Conservation (phyloP, 2,113 vertebrate species). For the Tapirus terrestris region DNA sequence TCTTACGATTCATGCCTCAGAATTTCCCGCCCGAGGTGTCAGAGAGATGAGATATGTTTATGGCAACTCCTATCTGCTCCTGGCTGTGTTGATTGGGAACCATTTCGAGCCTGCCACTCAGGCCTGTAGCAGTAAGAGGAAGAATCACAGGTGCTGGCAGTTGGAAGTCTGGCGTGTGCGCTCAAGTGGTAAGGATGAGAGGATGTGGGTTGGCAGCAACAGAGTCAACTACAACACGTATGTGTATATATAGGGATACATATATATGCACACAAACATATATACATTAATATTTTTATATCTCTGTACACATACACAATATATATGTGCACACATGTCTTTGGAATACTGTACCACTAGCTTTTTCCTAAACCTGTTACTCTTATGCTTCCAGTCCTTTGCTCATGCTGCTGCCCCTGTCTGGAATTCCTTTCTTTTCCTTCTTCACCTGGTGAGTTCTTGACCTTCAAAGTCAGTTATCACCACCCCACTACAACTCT, state of each 20-base stretch:
- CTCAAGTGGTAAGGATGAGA: neutral
- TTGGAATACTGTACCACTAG: neutral
- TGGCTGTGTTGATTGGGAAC: accelerated
- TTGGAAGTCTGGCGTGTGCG: neutral
- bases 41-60: neutral
- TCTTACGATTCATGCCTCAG: neutral
- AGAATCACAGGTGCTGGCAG: neutral
- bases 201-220: too few species aligned
- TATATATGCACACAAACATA: neutral
- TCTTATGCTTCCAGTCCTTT: neutral
- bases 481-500: neutral
- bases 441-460: neutral
- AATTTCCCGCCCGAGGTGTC: neutral
- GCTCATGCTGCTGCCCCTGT: too few species aligned
- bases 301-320: neutral
- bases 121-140: neutral
- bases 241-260: neutral
- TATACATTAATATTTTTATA: too few species aligned
- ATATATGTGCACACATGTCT: neutral
- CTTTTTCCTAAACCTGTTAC: neutral
- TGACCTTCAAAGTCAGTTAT: neutral
- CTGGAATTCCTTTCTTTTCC: neutral
- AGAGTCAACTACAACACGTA: neutral
- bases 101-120: neutral
- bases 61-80: neutral